phyloP scores from a whole-genome alignment of 1,140 invertebrate genomes.

The Plutomurus gul region DNA sequence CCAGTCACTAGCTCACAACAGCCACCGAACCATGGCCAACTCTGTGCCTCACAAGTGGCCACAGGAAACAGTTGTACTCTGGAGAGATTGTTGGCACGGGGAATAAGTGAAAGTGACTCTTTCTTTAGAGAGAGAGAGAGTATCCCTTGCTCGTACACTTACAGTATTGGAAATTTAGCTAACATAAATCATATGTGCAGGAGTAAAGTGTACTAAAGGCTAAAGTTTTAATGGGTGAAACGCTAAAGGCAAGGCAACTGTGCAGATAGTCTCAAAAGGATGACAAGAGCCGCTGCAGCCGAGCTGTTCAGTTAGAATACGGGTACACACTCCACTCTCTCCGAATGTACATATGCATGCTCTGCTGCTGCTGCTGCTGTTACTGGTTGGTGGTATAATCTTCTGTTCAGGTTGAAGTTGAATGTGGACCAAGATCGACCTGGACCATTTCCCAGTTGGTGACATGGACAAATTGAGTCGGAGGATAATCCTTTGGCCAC shows the following conservation, averaged over 20 bases:
- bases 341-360: too few relatives aligned
- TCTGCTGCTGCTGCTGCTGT: too few relatives aligned
- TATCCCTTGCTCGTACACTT: neutral
- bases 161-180: neutral
- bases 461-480: constrained; percentile 32
- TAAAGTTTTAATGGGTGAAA: neutral
- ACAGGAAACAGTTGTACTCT: too few relatives aligned
- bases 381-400: too few relatives aligned
- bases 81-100: too few relatives aligned
- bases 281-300: neutral
- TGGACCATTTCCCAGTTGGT: constrained; percentile 30
- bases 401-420: neutral
- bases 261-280: neutral
- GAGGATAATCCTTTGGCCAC: constrained; percentile 14
- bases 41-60: too few relatives aligned
- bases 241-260: neutral
- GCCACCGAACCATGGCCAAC: too few relatives aligned
- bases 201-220: constrained; percentile 1
- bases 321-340: too few relatives aligned
- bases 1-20: neutral
- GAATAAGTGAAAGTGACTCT: neutral
- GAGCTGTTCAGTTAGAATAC: neutral
- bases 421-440: constrained; percentile 8
- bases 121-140: too few relatives aligned
- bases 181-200: constrained; percentile 21